Conservation (phyloP, 2,797 vertebrate genomes). For the Pipistrellus pipistrellus region DNA sequence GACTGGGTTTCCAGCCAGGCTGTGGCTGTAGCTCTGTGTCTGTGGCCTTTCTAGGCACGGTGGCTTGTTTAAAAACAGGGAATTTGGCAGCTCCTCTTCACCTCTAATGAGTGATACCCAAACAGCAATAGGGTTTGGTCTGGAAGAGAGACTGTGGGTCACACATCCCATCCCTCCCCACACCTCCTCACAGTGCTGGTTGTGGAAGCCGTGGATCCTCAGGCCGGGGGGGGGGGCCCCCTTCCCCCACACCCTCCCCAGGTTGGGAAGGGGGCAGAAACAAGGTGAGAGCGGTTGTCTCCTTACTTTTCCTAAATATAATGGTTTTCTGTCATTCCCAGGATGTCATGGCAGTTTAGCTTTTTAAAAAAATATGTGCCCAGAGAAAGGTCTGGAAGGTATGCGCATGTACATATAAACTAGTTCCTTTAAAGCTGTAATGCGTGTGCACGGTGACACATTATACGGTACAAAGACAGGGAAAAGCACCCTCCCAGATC, state of each 20-base stretch:
- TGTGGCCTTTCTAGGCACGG: neutral
- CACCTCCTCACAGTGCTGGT: neutral
- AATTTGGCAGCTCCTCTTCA: neutral
- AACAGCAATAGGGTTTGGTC: neutral
- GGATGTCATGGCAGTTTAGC: neutral
- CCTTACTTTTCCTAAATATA: slow-evolving; percentile 17
- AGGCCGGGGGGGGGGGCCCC: neutral
- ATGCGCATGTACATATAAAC: neutral
- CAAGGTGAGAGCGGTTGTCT: neutral
- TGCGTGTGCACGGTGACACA: neutral
- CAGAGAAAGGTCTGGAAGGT: slow-evolving; percentile 26
- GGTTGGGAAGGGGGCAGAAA: neutral
- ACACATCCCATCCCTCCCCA: too few species aligned
- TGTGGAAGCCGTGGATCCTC: neutral
- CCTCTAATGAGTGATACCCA: neutral
- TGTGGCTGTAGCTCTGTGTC: neutral
- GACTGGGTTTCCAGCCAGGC: neutral
- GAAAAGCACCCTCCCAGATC: neutral
- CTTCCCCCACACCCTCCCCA: neutral
- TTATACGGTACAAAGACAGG: neutral
- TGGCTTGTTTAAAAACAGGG: neutral
- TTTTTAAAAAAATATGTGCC: neutral
- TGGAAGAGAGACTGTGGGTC: neutral
- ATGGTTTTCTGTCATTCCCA: neutral
- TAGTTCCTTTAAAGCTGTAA: slow-evolving; percentile 6